Evolutionary conservation across 2,113 vertebrate species (phyloP).

Genomic region (Pelusios castaneus): DNA sequence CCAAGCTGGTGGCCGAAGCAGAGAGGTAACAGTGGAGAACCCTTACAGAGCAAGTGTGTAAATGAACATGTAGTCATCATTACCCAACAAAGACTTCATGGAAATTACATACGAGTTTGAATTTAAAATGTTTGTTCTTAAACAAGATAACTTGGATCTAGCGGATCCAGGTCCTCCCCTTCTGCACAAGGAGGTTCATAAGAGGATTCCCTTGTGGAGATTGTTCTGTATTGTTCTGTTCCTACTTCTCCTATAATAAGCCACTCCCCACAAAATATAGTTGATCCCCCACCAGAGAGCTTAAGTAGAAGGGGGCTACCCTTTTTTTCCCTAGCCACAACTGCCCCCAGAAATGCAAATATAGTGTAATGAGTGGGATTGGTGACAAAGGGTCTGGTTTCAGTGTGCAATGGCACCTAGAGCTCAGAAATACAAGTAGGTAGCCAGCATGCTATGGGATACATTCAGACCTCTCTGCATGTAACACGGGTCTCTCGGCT

Average conservation of each 20-base stretch:
- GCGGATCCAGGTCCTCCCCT: neutral
- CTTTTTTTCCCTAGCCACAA: neutral
- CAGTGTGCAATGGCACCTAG: neutral
- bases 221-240: fast-evolving
- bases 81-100: neutral
- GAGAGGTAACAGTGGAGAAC: too few species aligned
- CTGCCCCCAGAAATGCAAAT: neutral
- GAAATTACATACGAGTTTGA: neutral
- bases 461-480: neutral
- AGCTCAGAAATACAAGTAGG: neutral
- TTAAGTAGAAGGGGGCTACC: neutral
- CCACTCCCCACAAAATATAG: neutral
- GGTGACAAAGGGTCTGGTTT: neutral
- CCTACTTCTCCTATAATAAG: neutral
- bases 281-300: neutral
- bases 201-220: neutral
- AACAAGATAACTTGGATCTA: neutral
- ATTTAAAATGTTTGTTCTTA: neutral
- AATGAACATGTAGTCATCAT: neutral
- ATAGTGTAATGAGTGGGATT: neutral
- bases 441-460: neutral
- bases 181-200: neutral
- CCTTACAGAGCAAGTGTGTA: neutral
- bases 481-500: fast-evolving
- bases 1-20: too few species aligned